Percentiles rank a stretch among this genome's conserved stretches.
Evolutionary conservation across 2,113 vertebrate genomes (phyloP).

Genomic region (Gobio gobio): DNA sequence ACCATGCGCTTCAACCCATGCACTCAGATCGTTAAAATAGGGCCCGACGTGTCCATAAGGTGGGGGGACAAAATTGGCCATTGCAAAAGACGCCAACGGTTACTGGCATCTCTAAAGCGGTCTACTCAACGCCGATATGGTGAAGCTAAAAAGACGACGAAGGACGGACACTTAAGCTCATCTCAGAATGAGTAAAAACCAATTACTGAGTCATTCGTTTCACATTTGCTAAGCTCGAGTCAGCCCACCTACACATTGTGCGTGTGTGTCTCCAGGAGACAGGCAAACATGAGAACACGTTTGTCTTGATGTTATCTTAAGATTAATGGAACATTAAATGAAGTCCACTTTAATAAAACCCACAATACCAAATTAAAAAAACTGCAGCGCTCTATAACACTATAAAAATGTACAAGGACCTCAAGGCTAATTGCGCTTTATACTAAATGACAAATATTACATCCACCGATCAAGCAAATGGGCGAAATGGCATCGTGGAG

Average conservation of each 20-base stretch:
- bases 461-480: neutral
- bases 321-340: slow-evolving; percentile 40
- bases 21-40: no score
- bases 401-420: neutral
- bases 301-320: slow-evolving; percentile 21
- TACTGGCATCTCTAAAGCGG: neutral
- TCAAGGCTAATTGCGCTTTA: slow-evolving; percentile 17
- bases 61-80: neutral
- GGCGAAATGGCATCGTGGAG: neutral
- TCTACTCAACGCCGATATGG: neutral
- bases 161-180: slow-evolving; percentile 41
- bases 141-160: slow-evolving; percentile 44
- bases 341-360: slow-evolving; percentile 31
- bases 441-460: neutral
- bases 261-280: neutral
- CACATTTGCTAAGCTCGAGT: slow-evolving; percentile 29
- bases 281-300: neutral
- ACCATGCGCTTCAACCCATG: no score
- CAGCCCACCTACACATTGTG: slow-evolving; percentile 13
- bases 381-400: neutral
- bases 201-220: slow-evolving; percentile 51
- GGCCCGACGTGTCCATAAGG: no score
- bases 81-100: neutral
- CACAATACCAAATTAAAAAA: slow-evolving; percentile 14
- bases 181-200: slow-evolving; percentile 65